Percentiles rank a stretch among this genome's conserved stretches.
phyloP scores from a whole-genome alignment of 2,797 vertebrate genomes.

The Acestrorhynchus altus region DNA sequence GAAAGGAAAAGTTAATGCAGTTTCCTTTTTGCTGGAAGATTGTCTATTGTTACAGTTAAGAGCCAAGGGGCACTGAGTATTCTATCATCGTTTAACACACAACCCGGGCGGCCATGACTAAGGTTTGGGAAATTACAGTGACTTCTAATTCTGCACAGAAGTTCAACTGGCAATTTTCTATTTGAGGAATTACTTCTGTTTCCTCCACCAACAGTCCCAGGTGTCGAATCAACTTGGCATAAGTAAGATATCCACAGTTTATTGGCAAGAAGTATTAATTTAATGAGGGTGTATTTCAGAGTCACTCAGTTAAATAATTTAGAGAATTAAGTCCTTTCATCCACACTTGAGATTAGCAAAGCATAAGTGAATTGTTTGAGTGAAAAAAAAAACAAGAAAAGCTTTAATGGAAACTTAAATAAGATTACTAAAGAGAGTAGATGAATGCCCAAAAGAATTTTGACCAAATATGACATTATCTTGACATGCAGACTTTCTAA shows the following conservation, averaged over 20 bases:
- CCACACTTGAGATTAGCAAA: constrained; percentile 74
- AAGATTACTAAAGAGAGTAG: constrained; percentile 72
- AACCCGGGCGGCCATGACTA: constrained; percentile 53
- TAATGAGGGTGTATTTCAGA: constrained; percentile 71
- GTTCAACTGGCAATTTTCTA: constrained; percentile 74
- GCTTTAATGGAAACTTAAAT: constrained; percentile 73
- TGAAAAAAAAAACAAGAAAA: constrained; percentile 64
- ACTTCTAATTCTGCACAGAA: constrained; percentile 75
- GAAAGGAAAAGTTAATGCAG: constrained; percentile 42
- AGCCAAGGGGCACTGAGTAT: constrained; percentile 67
- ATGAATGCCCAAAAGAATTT: constrained; percentile 68
- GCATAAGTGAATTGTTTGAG: constrained; percentile 77
- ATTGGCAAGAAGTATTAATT: constrained; percentile 74
- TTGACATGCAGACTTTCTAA: constrained; percentile 60
- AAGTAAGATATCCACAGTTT: constrained; percentile 73
- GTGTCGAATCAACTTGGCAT: constrained; percentile 74
- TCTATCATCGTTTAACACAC: constrained; percentile 72
- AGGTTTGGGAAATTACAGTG: constrained; percentile 77
- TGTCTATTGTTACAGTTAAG: constrained; percentile 67
- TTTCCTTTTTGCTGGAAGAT: constrained; percentile 53
- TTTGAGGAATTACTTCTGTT: constrained; percentile 66
- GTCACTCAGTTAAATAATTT: constrained; percentile 68
- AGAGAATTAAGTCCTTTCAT: constrained; percentile 73
- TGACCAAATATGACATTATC: constrained; percentile 68
- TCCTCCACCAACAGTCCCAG: constrained; percentile 69